phyloP scores from a whole-genome alignment of 2,113 vertebrate genomes.

The Irena cyanogastra region DNA sequence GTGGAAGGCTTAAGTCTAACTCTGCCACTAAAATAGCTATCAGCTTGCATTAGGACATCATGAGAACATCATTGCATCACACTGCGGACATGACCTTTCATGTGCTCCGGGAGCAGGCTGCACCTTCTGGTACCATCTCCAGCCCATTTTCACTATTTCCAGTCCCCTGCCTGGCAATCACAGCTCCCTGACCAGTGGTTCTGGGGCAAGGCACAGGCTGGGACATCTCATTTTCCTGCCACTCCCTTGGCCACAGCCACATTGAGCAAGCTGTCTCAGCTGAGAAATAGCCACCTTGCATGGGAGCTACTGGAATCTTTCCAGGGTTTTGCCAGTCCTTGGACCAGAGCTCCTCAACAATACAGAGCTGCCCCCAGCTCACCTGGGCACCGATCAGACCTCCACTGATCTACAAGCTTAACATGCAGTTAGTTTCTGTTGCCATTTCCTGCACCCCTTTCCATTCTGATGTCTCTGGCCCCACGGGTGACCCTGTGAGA shows the following conservation, averaged over 20 bases:
- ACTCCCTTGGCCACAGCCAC: background rate
- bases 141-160: background rate
- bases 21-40: background rate
- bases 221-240: background rate
- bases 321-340: background rate
- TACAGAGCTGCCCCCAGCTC: background rate
- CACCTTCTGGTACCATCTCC: background rate
- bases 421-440: background rate
- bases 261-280: background rate
- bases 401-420: background rate
- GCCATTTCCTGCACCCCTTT: background rate
- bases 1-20: background rate
- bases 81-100: background rate
- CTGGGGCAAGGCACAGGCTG: fast-evolving
- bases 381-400: fast-evolving
- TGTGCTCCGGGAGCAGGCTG: background rate
- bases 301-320: background rate
- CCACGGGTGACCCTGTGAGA: background rate
- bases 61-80: background rate
- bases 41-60: background rate
- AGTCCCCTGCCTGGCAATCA: background rate
- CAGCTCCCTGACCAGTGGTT: background rate
- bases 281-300: background rate
- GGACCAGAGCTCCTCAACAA: background rate
- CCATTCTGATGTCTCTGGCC: fast-evolving